Conservation (phyloP, 2,113 vertebrate genomes). For the Chlorocebus sabaeus region DNA sequence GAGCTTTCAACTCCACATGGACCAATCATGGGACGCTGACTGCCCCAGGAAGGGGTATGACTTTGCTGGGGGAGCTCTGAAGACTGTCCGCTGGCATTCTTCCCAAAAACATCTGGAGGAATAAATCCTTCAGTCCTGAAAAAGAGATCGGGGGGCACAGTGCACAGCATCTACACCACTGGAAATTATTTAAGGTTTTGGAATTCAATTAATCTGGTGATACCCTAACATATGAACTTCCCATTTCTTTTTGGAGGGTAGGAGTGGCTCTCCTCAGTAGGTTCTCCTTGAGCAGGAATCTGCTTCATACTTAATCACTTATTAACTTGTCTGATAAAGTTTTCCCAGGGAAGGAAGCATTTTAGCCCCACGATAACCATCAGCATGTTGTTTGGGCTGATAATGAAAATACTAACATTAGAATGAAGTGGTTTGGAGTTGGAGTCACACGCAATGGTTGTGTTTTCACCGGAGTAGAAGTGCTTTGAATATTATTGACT, state of each 20-base stretch:
- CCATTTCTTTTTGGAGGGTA: background rate
- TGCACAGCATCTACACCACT: background rate
- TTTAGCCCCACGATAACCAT: background rate
- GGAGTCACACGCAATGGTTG: background rate
- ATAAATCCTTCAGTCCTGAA: background rate
- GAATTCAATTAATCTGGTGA: background rate
- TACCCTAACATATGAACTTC: background rate
- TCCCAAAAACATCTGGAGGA: background rate
- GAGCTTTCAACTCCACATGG: background rate
- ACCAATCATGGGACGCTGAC: background rate
- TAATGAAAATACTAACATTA: background rate
- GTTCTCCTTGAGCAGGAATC: background rate
- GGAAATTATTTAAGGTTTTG: background rate
- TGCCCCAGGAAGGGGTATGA: background rate
- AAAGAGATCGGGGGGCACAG: background rate
- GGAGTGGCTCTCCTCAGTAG: background rate
- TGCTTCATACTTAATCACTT: background rate
- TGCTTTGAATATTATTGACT: background rate
- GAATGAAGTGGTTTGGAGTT: background rate
- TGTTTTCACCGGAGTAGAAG: background rate
- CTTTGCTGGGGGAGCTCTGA: background rate
- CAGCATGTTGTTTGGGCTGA: background rate
- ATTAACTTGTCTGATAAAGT: background rate
- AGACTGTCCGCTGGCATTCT: background rate
- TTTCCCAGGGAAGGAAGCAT: background rate